Percentiles rank a stretch among this genome's conserved stretches.
Conservation (phyloP, 2,888 invertebrate species). For the Phengaris arion region DNA sequence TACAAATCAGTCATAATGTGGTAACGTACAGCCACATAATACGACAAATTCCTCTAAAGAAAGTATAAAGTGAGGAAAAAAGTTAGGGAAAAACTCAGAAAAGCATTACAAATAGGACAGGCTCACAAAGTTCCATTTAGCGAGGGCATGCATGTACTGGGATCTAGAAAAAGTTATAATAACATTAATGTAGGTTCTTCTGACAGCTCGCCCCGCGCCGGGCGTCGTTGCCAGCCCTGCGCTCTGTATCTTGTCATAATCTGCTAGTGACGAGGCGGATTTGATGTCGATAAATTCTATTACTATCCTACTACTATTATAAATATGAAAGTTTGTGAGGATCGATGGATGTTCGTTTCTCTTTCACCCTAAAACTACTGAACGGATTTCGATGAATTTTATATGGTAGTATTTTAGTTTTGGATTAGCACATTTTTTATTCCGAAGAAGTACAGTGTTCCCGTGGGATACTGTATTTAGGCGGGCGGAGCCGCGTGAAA, state of each 20-base stretch:
- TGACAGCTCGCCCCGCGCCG: conserved; percentile 58
- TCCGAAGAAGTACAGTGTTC: no score
- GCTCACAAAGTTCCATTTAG: conserved; percentile 33
- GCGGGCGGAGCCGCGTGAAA: no score
- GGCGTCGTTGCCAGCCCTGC: conserved; percentile 76
- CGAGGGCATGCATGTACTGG: conserved; percentile 41
- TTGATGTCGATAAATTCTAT: conserved; percentile 37
- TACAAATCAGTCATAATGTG: background rate
- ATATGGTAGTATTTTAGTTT: no score
- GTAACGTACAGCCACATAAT: background rate
- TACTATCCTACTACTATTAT: background rate
- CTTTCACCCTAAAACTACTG: no score
- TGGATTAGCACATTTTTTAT: no score
- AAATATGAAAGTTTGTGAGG: background rate
- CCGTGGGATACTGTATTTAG: no score
- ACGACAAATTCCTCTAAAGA: conserved; percentile 23
- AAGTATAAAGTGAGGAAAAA: conserved; percentile 29
- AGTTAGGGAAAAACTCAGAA: conserved; percentile 30
- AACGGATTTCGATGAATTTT: no score
- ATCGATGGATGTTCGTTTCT: no score
- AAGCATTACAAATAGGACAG: conserved; percentile 33
- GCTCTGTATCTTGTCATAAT: conserved; percentile 78
- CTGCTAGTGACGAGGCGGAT: conserved; percentile 58
- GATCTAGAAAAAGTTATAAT: conserved; percentile 77
- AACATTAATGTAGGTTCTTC: conserved; percentile 79